Percentiles rank a stretch among this genome's conserved stretches.
Evolutionary conservation across 2,113 vertebrate genomes (phyloP).

Genomic region (Rhinichthys klamathensis): DNA sequence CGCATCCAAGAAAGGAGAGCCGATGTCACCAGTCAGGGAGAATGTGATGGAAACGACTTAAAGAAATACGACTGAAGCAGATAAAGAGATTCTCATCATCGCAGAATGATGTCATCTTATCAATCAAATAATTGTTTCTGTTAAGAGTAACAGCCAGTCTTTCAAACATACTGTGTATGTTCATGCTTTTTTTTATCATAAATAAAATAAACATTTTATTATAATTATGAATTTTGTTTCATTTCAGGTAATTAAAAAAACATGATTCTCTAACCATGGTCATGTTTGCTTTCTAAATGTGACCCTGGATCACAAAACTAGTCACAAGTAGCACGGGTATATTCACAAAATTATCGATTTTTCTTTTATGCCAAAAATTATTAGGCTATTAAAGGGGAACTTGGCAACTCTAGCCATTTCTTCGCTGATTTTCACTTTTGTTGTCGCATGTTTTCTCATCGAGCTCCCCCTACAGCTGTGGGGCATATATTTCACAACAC

Average conservation of each 20-base stretch:
- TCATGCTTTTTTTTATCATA: constrained; percentile 22
- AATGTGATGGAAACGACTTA: constrained; percentile 77
- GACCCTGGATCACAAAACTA: too few relatives aligned
- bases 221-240: constrained; percentile 8
- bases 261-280: background rate
- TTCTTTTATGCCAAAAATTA: too few relatives aligned
- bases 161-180: constrained; percentile 70
- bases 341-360: too few relatives aligned
- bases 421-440: too few relatives aligned
- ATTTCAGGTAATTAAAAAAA: constrained; percentile 15
- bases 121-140: background rate
- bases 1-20: constrained; percentile 74
- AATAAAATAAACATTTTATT: background rate
- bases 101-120: constrained; percentile 46
- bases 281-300: background rate
- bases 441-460: too few relatives aligned
- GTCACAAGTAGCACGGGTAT: too few relatives aligned
- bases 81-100: constrained; percentile 73
- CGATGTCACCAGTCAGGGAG: constrained; percentile 84
- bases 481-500: too few relatives aligned
- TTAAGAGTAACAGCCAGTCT: constrained; percentile 53
- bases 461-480: too few relatives aligned
- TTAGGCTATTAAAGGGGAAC: too few relatives aligned
- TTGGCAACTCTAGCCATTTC: too few relatives aligned
- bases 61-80: constrained; percentile 71